Conservation (phyloP, 2,113 vertebrate species). For the Pyrgilauda ruficollis region DNA sequence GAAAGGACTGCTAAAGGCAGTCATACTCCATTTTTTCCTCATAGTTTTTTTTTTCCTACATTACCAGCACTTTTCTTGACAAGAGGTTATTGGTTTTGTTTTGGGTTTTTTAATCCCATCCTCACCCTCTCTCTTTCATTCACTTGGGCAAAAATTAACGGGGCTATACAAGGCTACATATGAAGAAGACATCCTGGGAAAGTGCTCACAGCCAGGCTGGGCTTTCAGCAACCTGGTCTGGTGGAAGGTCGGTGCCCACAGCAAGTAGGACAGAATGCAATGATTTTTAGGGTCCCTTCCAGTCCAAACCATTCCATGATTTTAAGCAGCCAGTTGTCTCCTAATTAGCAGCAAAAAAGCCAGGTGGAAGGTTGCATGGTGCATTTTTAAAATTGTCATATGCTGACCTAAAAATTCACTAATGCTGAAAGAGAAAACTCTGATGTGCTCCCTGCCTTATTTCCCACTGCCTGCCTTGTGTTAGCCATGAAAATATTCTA, state of each 20-base stretch:
- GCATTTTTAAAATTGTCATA: neutral
- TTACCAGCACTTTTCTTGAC: neutral
- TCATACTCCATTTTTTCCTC: neutral
- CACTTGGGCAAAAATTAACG: neutral
- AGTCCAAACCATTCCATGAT: neutral
- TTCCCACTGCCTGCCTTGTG: neutral
- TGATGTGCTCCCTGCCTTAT: neutral
- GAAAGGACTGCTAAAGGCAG: neutral
- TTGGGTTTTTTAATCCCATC: neutral
- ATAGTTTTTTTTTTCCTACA: neutral
- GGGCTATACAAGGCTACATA: neutral
- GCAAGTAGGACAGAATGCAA: neutral
- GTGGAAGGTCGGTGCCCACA: accelerated
- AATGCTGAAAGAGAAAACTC: neutral
- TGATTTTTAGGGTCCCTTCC: neutral
- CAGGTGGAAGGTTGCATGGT: neutral
- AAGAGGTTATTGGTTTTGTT: neutral
- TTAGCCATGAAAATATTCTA: neutral
- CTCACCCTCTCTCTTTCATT: neutral
- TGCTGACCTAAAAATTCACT: neutral
- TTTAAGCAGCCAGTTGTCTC: neutral
- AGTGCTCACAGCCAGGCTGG: neutral
- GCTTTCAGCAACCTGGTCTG: neutral
- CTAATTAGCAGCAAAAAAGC: neutral
- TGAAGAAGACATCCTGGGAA: neutral